A percentile compares a stretch with the other conserved stretches of the same genome.
These are phyloP conservation scores for Decapterus maruadsi DNA, from an alignment of 2,797 vertebrate species.

Conservation along the genomic window DNA sequence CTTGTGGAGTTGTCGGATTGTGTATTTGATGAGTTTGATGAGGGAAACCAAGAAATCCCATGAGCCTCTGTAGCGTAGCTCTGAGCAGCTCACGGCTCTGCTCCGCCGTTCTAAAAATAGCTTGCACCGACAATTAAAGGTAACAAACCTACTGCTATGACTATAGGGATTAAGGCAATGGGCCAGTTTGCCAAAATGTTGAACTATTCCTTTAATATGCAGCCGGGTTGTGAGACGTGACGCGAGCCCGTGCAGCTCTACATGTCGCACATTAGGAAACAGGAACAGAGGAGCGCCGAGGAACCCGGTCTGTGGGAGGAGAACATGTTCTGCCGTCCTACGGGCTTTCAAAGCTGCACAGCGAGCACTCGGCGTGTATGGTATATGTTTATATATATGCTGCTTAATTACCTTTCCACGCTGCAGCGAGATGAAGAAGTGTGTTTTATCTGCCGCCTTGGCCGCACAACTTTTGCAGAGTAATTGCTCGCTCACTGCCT, in stretches of 20 bases:
- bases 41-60: too few relatives aligned
- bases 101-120: too few relatives aligned
- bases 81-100: too few relatives aligned
- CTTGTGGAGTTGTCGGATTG: too few relatives aligned
- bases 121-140: too few relatives aligned
- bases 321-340: conserved; percentile 2
- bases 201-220: background rate
- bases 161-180: too few relatives aligned
- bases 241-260: background rate
- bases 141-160: too few relatives aligned
- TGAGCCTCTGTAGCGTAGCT: too few relatives aligned
- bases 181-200: too few relatives aligned
- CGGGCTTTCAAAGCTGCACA: conserved; percentile 9
- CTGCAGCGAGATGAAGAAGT: conserved; percentile 1
- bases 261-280: background rate
- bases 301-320: conserved; percentile 25
- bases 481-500: conserved; percentile 11
- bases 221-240: background rate
- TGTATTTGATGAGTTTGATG: too few relatives aligned
- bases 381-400: too few relatives aligned
- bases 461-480: conserved; percentile 4
- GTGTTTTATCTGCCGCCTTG: conserved; percentile 14
- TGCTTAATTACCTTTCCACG: conserved; percentile 18
- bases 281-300: background rate
- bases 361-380: too few relatives aligned